Evolutionary conservation across 2,888 invertebrate genomes (phyloP).

Genomic region (Aethes cnicana): DNA sequence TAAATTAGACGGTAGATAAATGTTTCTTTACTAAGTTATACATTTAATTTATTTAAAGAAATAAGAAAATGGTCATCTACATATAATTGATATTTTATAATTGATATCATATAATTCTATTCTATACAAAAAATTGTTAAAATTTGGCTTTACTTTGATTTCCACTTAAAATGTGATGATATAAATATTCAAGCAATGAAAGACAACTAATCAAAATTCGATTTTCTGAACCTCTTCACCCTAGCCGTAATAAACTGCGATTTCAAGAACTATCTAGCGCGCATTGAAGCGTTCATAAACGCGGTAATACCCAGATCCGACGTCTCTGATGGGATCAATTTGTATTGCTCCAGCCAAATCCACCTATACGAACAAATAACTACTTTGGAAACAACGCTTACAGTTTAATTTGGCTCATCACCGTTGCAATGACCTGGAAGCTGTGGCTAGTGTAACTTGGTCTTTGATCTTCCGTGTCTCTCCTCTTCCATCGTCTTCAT

Average conservation of each 20-base stretch:
- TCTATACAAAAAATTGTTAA: too few relatives aligned
- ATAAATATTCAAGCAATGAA: background rate
- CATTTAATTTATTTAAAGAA: too few relatives aligned
- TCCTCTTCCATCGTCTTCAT: slow-evolving; percentile 35
- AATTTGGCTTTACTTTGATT: too few relatives aligned
- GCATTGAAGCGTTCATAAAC: slow-evolving; percentile 39
- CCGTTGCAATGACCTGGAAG: slow-evolving; percentile 62
- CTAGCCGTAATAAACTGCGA: slow-evolving; percentile 61
- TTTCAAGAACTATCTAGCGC: slow-evolving; percentile 53
- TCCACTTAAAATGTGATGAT: too few relatives aligned
- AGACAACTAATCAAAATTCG: background rate
- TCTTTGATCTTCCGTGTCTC: slow-evolving; percentile 37
- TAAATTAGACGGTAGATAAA: too few relatives aligned
- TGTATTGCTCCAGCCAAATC: slow-evolving; percentile 64
- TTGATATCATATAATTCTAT: too few relatives aligned
- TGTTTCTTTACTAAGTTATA: too few relatives aligned
- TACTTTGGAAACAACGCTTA: slow-evolving; percentile 51
- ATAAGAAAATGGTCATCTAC: too few relatives aligned
- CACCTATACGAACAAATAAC: slow-evolving; percentile 47
- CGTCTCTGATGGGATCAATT: slow-evolving; percentile 55
- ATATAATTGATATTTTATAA: too few relatives aligned
- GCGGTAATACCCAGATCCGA: slow-evolving; percentile 39
- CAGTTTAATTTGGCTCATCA: slow-evolving; percentile 50
- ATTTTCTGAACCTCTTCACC: background rate
- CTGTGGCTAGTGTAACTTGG: slow-evolving; percentile 52